Conservation (phyloP, 1,140 invertebrate genomes). For the Platyscapa corneri region DNA sequence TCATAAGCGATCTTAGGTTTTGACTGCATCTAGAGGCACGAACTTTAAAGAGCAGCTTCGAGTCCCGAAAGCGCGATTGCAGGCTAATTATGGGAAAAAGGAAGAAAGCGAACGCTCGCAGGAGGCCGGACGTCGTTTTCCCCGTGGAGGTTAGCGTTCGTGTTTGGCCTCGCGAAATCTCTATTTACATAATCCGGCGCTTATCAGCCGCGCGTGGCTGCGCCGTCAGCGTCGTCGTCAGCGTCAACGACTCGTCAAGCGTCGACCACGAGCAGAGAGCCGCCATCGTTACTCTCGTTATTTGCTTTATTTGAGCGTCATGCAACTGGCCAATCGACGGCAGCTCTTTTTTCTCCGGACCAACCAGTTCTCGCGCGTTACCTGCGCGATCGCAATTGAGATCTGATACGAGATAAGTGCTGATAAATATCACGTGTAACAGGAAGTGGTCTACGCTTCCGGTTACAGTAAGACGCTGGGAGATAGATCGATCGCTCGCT, state of each 20-base stretch:
- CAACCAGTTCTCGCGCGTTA: slow-evolving; percentile 19
- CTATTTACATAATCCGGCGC: background rate
- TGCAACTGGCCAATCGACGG: background rate
- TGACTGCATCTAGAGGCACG: background rate
- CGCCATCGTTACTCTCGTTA: background rate
- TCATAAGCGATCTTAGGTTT: background rate
- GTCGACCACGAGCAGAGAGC: background rate
- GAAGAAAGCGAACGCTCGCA: no score
- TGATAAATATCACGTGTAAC: slow-evolving; percentile 40
- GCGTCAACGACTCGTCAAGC: background rate
- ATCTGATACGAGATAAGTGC: slow-evolving; percentile 36
- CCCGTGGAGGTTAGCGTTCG: background rate
- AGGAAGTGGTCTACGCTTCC: background rate
- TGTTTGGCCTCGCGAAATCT: background rate
- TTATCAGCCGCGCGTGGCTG: background rate
- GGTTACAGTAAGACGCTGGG: no score
- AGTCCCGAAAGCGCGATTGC: no score
- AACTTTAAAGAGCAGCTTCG: background rate
- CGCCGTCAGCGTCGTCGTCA: background rate
- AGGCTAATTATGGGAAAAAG: background rate
- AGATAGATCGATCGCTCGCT: no score
- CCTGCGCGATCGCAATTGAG: slow-evolving; percentile 28
- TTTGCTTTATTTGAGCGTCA: background rate
- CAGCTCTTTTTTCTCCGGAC: background rate
- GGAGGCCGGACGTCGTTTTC: no score